Evolutionary conservation across 2,113 vertebrate genomes (phyloP).

Genomic region (Plectropomus leopardus): DNA sequence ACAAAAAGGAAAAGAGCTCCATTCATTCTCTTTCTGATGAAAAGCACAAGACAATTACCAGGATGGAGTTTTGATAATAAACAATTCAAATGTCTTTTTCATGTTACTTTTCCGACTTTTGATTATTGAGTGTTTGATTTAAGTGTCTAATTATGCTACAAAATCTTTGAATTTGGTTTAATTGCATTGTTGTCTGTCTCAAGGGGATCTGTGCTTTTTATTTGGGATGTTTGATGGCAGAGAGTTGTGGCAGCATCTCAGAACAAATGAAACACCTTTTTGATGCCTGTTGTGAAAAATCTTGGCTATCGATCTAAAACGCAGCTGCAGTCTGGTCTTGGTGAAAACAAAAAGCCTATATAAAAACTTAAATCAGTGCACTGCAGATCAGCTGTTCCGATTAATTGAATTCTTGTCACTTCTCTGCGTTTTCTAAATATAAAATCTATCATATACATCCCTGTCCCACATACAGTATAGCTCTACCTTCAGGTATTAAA

Average conservation of each 20-base stretch:
- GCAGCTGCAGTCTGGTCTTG: neutral
- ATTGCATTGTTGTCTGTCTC: neutral
- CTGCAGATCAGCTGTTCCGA: neutral
- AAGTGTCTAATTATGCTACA: neutral
- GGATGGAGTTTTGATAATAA: neutral
- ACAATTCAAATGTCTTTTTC: neutral
- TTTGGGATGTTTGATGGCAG: neutral
- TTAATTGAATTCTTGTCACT: neutral
- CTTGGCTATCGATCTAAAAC: neutral
- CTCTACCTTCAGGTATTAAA: conserved; percentile 12
- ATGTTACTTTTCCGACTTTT: neutral
- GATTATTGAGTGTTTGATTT: neutral
- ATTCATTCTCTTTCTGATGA: neutral
- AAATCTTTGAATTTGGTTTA: neutral
- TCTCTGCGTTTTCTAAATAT: conserved; percentile 42
- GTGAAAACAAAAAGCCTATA: neutral
- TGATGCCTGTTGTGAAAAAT: conserved; percentile 8
- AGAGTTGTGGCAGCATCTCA: neutral
- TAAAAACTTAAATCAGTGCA: neutral
- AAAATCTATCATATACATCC: conserved; percentile 4
- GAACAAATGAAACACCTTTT: conserved; percentile 11
- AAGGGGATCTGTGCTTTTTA: neutral
- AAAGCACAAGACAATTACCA: neutral
- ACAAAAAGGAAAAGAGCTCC: neutral
- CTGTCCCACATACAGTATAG: conserved; percentile 25